Base-by-base conservation (phyloP, 92 coral and sea anemone genomes). In the Meandrina meandrites region DNA sequence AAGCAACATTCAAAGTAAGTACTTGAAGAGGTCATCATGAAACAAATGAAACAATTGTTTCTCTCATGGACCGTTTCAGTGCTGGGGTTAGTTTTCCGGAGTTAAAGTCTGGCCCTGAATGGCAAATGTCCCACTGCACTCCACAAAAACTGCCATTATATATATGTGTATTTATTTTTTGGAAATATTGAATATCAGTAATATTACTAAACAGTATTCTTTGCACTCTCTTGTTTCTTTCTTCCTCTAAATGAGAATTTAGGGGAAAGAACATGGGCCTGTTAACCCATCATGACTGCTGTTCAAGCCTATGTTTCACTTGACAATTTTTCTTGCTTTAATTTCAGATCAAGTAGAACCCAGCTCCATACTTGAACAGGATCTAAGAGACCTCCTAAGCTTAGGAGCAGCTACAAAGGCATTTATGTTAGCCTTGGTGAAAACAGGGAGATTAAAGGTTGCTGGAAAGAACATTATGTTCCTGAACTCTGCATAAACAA, bases 371-470 rank as follows among this genome's bases (percentile, higher is more conserved):
- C 71, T 50, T 42, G 98, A 94, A 76, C 89, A 89, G 60, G 94
- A 89, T 32, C 86, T 94, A 13, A 84, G 93, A 42, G 86, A 87
- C 14, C 60, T 77, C 30, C 90, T 94, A 32, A 79, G 79, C 50
- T 90, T 94, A 28, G 98, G 98, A 73, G 70, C 89, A 82, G 87
- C 87, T 78, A 89, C 96, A 21, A 94, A 94, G 70, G 94, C 98
- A 24, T 94, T 91, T 75, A 91, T 93, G 98, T 81, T 94, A 42
- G 93, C 88, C 7, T 82, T 94, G 68, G 91, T 85, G 31, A 94
- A 89, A 78, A 79, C 94, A 17, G 91, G 93, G 37, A 90, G 94
- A 75, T 81, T 94, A 71, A 89, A 83, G 75, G 68, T 94, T 18
- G 66, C 86, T 21, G 92, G 92, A 28, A 92, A 94, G 75, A 45